phyloP scores from a whole-genome alignment of 2,797 vertebrate genomes.

The Megalops cyprinoides region DNA sequence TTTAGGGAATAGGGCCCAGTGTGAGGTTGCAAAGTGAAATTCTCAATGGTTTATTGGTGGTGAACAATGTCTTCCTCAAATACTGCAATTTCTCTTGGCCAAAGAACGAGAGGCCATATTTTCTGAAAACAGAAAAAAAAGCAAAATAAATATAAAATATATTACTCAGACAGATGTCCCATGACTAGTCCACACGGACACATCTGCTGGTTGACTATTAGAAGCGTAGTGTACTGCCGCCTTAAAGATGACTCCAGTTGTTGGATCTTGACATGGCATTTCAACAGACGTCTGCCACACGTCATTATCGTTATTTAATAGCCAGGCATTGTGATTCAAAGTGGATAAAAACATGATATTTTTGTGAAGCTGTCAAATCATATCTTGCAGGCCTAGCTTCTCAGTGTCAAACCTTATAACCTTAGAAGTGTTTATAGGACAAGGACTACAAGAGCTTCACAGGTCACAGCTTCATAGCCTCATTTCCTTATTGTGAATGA shows the following conservation, averaged over 20 bases:
- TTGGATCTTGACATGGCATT: constrained; percentile 37
- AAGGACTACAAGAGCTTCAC: constrained; percentile 52
- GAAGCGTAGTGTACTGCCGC: constrained; percentile 2
- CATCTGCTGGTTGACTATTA: constrained; percentile 11
- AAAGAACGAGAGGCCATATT: too few relatives aligned
- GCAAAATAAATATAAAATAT: too few relatives aligned
- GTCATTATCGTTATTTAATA: constrained; percentile 62
- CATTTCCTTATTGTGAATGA: constrained; percentile 65
- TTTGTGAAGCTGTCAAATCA: constrained; percentile 20
- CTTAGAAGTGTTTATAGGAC: constrained; percentile 47
- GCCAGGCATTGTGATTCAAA: constrained; percentile 59
- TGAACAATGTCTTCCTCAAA: background rate
- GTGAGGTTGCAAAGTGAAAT: background rate
- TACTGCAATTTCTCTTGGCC: too few relatives aligned
- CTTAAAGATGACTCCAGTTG: constrained; percentile 45
- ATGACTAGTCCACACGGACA: background rate
- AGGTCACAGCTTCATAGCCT: constrained; percentile 63
- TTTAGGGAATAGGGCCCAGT: background rate
- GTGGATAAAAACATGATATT: constrained; percentile 57
- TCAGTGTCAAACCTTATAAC: constrained; percentile 59
- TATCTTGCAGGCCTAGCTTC: constrained; percentile 24
- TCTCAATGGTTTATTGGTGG: background rate
- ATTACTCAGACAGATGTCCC: background rate
- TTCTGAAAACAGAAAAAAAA: too few relatives aligned
- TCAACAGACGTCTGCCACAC: constrained; percentile 59